These are phyloP conservation scores for Tigriopus californicus DNA, from an alignment of 2,888 invertebrate genomes.

Conservation along the genomic window DNA sequence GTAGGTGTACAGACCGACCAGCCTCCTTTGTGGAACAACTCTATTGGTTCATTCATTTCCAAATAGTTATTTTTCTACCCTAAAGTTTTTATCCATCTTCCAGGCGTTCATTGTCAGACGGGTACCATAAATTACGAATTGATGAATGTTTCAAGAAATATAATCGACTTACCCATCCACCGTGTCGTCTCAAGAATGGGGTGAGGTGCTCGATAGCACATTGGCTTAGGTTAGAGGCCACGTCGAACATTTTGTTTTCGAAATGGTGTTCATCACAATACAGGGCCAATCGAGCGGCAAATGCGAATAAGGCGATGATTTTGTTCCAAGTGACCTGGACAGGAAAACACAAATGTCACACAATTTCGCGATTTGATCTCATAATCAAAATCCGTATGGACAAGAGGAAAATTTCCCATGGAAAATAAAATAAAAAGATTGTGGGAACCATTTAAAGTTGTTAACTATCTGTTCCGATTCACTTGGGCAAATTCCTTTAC, in stretches of 20 bases:
- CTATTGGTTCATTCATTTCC: too few species aligned
- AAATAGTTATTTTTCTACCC: too few species aligned
- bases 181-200: constrained; percentile 30
- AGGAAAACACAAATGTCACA: neutral
- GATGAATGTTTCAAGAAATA: neutral
- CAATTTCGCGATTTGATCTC: neutral
- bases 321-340: constrained; percentile 19
- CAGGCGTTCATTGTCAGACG: too few species aligned
- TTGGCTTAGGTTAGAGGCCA: constrained; percentile 29
- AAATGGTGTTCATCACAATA: constrained; percentile 19
- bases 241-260: constrained; percentile 26
- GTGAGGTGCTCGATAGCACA: constrained; percentile 30
- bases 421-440: too few species aligned
- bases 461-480: too few species aligned
- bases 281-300: constrained; percentile 20
- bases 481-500: too few species aligned
- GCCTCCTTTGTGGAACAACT: too few species aligned
- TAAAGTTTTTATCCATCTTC: too few species aligned
- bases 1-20: too few species aligned
- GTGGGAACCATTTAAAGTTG: too few species aligned
- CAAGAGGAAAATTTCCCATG: too few species aligned
- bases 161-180: constrained; percentile 30
- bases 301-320: constrained; percentile 20
- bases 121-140: neutral
- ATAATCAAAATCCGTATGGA: too few species aligned